These are phyloP conservation scores for Papilio dardanus DNA, from an alignment of 1,140 invertebrate species.

Conservation along the genomic window DNA sequence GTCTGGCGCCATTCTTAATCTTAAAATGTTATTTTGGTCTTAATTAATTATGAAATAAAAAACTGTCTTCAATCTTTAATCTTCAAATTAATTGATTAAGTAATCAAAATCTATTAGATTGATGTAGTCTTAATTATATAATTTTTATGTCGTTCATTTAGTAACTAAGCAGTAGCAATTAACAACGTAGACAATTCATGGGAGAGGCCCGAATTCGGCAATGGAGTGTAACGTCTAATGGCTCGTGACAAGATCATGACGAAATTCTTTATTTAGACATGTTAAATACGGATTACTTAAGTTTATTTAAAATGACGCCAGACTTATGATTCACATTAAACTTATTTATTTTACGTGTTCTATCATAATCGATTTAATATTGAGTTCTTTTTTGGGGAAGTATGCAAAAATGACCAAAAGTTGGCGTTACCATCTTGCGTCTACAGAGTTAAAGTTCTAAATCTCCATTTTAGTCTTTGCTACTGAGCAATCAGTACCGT, in stretches of 20 bases:
- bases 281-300: conserved; percentile 10
- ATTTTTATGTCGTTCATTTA: not conserved
- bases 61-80: not conserved
- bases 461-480: too few relatives aligned
- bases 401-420: too few relatives aligned
- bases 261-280: conserved; percentile 22
- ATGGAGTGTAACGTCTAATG: not conserved
- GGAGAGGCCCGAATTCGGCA: conserved; percentile 8
- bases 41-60: conserved; percentile 1
- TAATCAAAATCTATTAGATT: not conserved
- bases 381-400: not conserved
- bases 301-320: conserved; percentile 20
- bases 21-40: not conserved
- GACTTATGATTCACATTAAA: conserved; percentile 1
- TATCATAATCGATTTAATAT: conserved; percentile 1
- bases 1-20: not conserved
- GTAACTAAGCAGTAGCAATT: not conserved
- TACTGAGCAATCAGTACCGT: too few relatives aligned
- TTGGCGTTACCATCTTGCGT: too few relatives aligned
- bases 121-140: not conserved
- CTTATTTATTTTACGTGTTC: not conserved
- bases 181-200: not conserved
- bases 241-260: not conserved
- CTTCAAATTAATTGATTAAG: not conserved
- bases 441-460: too few relatives aligned